phyloP scores from a whole-genome alignment of 2,888 invertebrate genomes.

The Xylocampa areola region DNA sequence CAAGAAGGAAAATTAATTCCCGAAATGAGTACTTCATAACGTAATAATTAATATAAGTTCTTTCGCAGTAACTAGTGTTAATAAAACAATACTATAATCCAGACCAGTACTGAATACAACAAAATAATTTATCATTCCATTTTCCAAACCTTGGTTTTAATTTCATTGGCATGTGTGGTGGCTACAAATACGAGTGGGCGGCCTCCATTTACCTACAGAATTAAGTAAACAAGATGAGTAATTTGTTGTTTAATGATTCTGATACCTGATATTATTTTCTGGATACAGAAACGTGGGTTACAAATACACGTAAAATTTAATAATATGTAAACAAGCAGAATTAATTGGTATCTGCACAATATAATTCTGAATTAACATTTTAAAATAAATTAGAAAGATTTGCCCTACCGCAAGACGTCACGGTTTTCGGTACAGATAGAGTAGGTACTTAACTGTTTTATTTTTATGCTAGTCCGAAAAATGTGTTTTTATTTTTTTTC shows the following conservation, averaged over 20 bases:
- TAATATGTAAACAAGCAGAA: neutral
- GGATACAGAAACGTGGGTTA: neutral
- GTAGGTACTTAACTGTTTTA: too few species aligned
- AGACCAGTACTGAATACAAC: neutral
- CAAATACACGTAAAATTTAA: neutral
- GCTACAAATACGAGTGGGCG: neutral
- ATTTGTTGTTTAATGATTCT: conserved; percentile 4
- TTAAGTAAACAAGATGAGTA: conserved; percentile 3
- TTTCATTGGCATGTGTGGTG: conserved; percentile 11
- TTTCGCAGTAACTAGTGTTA: too few species aligned
- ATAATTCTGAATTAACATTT: conserved; percentile 2
- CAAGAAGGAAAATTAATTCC: too few species aligned
- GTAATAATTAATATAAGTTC: too few species aligned
- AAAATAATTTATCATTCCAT: conserved; percentile 9
- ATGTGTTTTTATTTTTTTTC: neutral
- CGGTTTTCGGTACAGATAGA: too few species aligned
- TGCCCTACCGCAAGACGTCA: too few species aligned
- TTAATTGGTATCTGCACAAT: neutral
- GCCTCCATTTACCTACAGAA: conserved; percentile 5
- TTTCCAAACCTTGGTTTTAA: conserved; percentile 22
- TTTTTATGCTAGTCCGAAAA: too few species aligned
- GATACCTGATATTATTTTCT: conserved; percentile 9
- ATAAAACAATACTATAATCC: too few species aligned
- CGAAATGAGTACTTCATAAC: too few species aligned
- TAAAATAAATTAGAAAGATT: too few species aligned